These are phyloP conservation scores for Mesorhabditis spiculigera DNA, from an alignment of 2,888 invertebrate genomes.

Conservation along the genomic window DNA sequence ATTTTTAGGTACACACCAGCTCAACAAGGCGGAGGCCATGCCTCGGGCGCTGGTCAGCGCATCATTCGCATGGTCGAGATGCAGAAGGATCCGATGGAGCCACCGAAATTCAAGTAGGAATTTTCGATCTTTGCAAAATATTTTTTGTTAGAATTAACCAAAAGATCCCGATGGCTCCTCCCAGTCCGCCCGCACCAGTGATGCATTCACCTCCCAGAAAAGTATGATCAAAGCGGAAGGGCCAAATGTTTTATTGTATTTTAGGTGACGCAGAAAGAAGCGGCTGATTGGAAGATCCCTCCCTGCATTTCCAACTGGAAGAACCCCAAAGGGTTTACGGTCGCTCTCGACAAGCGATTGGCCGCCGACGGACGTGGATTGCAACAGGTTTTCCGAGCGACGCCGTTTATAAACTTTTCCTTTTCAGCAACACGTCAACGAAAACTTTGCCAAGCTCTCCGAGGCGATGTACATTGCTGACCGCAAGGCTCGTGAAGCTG, in stretches of 20 bases:
- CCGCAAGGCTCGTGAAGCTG: slow-evolving; percentile 90
- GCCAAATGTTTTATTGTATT: slow-evolving; percentile 6
- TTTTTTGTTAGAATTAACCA: slow-evolving; percentile 78
- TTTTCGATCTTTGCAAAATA: neutral
- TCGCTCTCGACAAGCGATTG: slow-evolving; percentile 91
- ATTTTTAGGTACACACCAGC: slow-evolving; percentile 73
- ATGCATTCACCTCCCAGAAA: slow-evolving; percentile 95
- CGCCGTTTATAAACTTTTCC: neutral
- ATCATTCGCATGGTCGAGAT: slow-evolving; percentile 92
- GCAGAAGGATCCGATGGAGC: slow-evolving; percentile 95
- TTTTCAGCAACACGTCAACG: slow-evolving; percentile 87
- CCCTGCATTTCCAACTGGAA: slow-evolving; percentile 99
- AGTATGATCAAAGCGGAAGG: slow-evolving; percentile 60
- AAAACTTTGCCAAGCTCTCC: slow-evolving; percentile 96
- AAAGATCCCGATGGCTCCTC: slow-evolving; percentile 96
- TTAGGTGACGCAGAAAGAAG: slow-evolving; percentile 87
- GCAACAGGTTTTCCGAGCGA: slow-evolving; percentile 65
- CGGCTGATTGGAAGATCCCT: slow-evolving; percentile 98
- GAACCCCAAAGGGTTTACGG: slow-evolving; percentile 94
- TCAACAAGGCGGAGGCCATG: slow-evolving; percentile 69
- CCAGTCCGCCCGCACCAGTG: slow-evolving; percentile 96
- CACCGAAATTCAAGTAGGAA: slow-evolving; percentile 73
- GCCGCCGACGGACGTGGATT: slow-evolving; percentile 96
- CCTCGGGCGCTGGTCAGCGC: slow-evolving; percentile 80
- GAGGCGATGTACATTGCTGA: slow-evolving; percentile 97